Evolutionary conservation across 2,888 invertebrate species (phyloP), one percentile per base, ranked within the genome.

Genomic region (Operophtera brumata): DNA sequence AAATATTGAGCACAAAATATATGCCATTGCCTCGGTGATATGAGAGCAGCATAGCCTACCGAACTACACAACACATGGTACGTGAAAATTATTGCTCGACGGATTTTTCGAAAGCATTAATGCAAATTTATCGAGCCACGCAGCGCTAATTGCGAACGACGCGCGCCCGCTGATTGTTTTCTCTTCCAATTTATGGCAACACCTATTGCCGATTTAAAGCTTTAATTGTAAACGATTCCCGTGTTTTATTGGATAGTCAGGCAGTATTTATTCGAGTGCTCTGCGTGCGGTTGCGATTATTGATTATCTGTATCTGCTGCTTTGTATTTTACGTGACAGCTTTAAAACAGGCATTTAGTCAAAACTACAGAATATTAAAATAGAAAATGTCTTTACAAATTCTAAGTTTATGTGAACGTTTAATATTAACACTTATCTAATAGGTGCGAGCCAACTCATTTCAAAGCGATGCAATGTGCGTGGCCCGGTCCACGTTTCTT

Each of bases 171-270:
- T 90, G 90, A 90, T 90, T 90, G 90, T 90, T 90, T 89, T 84
- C 88, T 82, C 82, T 73, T 78, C 80, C 84, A 77, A 90, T 90
- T 90, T 90, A 90, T 90, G 84, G 88, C 90, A 89, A 89, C 90
- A 89, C 90, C 90, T 89, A 89, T 89, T 87, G 89, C 89, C 89
- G 89, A 89, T 90, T 89, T 89, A 89, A 90, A 85, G 89, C 85
- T 84, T 89, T 89, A 90, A 90, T 90, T 89, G 89, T 88, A 86
- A 89, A 86, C 89, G 87, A 87, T 89, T 86, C 86, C 77, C 82
- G 84, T 90, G 89, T 86, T 90, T 90, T 90, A 90, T 90, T 88
- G 89, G 88, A 89, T 90, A 89, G 90, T 86, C 86, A 70, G 73
- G 59, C 80, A 73, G 80, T 87, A 87, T 90, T 89, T 88, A 88